Base-by-base conservation (phyloP, 2,888 invertebrate genomes). In the Leptura quadrifasciata region DNA sequence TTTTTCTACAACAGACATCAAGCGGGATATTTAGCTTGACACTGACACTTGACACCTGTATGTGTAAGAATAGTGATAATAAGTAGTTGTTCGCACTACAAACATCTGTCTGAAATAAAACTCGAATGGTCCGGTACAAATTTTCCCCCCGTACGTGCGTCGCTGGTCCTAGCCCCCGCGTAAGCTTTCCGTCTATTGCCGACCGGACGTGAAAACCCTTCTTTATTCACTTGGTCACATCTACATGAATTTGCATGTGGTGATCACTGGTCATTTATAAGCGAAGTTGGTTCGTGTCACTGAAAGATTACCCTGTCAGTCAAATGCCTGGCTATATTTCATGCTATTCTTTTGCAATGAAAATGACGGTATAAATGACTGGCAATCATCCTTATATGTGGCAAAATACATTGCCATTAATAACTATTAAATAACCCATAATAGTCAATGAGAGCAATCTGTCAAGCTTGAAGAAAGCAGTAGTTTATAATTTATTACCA, bases 171-270 rank as follows among this genome's bases (percentile, higher is more conserved):
- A 47, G 15, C 58, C 75, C 64, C 60, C 72, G 64, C 72, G 65
- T 72, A 77, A 60, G 70, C 75, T 74, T 78, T 58, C 61, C 69
- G 79, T 77, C 83, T 82, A 83, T 84, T 84, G 83, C 82, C 82
- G 77, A 82, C 81, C 83, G 86, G 86, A 84, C 85, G 85, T 84
- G 82, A 79, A 83, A 84, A 84, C 82, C 81, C 81, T 86, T 84
- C 85, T 87, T 86, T 86, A 85, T 85, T 82, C 85, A 76, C 78
- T 82, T 82, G 83, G 84, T 80, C 85, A 82, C 85, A 88, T 88
- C 88, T 88, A 87, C 88, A 89, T 89, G 84, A 85, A 89, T 88
- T 88, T 89, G 88, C 88, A 89, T 89, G 85, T 85, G 86, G 84
- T 86, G 86, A 87, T 87, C 87, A 85, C 81, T 86, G 88, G 87